Conservation (phyloP, 2,888 invertebrate genomes). For the Archaeoteleia sp. region DNA sequence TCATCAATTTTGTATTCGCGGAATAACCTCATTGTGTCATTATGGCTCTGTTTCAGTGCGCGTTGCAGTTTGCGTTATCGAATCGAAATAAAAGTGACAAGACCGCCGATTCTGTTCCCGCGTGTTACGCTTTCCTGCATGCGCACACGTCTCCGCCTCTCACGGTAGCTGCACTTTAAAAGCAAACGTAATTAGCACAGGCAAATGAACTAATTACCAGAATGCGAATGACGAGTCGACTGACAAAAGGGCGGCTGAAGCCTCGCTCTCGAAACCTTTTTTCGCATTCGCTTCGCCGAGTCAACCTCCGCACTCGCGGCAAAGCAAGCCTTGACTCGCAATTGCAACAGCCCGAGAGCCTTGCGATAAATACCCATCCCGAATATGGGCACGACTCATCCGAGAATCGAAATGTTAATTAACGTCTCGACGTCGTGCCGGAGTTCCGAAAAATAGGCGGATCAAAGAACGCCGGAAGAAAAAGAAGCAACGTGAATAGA, state of each 20-base stretch:
- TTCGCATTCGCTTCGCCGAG: conserved; percentile 37
- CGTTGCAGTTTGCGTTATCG: conserved; percentile 14
- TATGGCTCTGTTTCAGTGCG: conserved; percentile 32
- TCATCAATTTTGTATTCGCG: conserved; percentile 41
- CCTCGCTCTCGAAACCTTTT: conserved; percentile 40
- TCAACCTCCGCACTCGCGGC: conserved; percentile 12
- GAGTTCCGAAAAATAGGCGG: conserved; percentile 37
- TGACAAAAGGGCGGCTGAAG: conserved; percentile 61
- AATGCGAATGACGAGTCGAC: conserved; percentile 64
- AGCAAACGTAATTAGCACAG: conserved; percentile 69
- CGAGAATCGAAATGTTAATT: conserved; percentile 64
- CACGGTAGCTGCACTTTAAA: conserved; percentile 56
- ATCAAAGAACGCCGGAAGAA: too few species aligned
- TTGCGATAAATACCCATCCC: conserved; percentile 41
- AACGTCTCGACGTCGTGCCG: conserved; percentile 63
- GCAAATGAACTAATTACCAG: conserved; percentile 73
- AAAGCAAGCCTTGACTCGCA: conserved; percentile 9
- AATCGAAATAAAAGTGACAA: conserved; percentile 30
- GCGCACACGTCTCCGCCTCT: conserved; percentile 39
- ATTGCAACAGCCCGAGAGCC: conserved; percentile 28
- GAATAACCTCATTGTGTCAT: conserved; percentile 43
- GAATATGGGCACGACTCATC: conserved; percentile 25
- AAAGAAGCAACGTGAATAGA: conserved; percentile 6
- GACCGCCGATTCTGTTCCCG: conserved; percentile 31
- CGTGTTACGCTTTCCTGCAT: conserved; percentile 27